Base-by-base conservation (phyloP, 1,140 invertebrate species). In the Choristoneura fumiferana region DNA sequence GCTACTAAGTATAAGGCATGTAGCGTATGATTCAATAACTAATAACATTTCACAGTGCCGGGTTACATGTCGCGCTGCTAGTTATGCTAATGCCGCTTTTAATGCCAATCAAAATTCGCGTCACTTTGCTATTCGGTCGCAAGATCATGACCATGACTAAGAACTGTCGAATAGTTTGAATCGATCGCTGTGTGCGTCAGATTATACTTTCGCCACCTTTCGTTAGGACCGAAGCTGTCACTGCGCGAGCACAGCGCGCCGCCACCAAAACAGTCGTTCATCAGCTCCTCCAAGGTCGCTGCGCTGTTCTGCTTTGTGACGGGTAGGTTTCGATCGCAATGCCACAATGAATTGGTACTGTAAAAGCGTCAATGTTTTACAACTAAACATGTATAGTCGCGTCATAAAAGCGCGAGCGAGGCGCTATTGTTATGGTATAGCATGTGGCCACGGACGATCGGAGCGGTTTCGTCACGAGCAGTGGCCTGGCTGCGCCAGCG, bases 201-300 rank as follows among this genome's bases (percentile, higher is more conserved):
- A 68, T n/a, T 68, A 69, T 75, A 86, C 81, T 86, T 86, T 85
- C 80, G 77, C 80, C 76, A 76, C 77, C 72, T 83, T 85, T 85
- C 82, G 78, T 78, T 77, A 82, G 67, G 79, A 78, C 71, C 73
- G 75, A 73, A 52, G 56, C 40, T 43, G 40, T 43, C 43, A 49
- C 43, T 49, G 17, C 43, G 43, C 17, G 43, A n/a, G 9, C 33
- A 17, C 40, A n/a, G 17, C 17, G 40, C 4, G 10, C 18, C 18
- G 22, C n/a, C 43, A 49, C 18, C 18, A 49, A 49, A 49, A 49
- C 43, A 49, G n/a, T n/a, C n/a, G n/a, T 49, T 49, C 18, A 49
- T 49, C 43, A 49, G 12, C 18, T n/a, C n/a, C 10, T 12, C 12
- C 43, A 49, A 49, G 43, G 43, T 18, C 43, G 43, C 18, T 29